Percentiles rank a stretch among this genome's conserved stretches.
phyloP scores from a whole-genome alignment of 2,113 vertebrate species.

The Aramus guarauna region DNA sequence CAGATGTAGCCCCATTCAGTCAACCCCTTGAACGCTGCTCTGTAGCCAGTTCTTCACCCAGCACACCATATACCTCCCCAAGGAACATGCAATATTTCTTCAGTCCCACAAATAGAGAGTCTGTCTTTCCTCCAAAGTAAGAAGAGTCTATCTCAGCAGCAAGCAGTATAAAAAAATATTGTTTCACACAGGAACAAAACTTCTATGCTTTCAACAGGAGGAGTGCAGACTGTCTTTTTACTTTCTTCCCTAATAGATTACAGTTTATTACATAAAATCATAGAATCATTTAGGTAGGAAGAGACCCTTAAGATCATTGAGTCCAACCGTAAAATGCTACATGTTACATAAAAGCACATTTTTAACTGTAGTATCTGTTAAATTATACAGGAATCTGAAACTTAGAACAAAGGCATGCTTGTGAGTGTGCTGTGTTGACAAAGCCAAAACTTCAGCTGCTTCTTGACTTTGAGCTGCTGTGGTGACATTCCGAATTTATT shows the following conservation, averaged over 20 bases:
- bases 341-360: not conserved
- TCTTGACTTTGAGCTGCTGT: not conserved
- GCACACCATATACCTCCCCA: rapidly evolving
- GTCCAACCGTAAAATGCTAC: rapidly evolving
- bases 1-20: not conserved
- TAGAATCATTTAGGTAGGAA: not conserved
- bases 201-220: not conserved
- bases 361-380: not conserved
- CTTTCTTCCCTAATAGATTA: not conserved
- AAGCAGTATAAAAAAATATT: not conserved
- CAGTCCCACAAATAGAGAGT: not conserved
- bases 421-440: not conserved
- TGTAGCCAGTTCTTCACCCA: not conserved
- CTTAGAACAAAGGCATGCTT: not conserved
- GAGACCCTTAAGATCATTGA: not conserved
- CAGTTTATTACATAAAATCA: not conserved
- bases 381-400: not conserved
- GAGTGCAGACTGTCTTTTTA: not conserved
- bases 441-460: not conserved
- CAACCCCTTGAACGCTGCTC: rapidly evolving
- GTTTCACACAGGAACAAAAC: not conserved
- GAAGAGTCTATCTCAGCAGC: not conserved
- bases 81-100: not conserved
- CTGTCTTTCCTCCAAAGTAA: not conserved
- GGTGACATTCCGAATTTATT: not conserved